Evolutionary conservation across 2,113 vertebrate species (phyloP).

Genomic region (Gavialis gangeticus): DNA sequence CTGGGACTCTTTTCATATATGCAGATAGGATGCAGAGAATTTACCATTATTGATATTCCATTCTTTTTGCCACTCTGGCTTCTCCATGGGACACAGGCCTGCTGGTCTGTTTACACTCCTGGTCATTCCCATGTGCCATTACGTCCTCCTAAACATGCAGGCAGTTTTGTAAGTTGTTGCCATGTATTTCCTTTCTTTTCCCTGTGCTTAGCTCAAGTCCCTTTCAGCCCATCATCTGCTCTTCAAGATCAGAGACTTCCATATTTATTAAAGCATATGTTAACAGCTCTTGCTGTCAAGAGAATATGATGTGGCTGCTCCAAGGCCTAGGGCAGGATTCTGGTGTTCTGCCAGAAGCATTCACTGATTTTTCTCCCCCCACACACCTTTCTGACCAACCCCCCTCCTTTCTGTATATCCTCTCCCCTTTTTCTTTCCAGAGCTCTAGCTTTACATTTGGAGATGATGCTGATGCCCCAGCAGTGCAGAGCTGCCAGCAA

Average conservation of each 20-base stretch:
- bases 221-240: background rate
- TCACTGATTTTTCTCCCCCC: conserved; percentile 37
- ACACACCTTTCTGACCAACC: background rate
- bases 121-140: background rate
- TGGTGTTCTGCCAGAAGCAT: background rate
- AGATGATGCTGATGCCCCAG: conserved; percentile 76
- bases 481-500: conserved; percentile 71
- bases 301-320: background rate
- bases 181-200: background rate
- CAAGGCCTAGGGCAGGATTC: background rate
- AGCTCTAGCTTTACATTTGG: conserved; percentile 79
- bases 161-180: background rate
- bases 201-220: background rate
- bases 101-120: background rate
- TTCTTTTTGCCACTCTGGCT: background rate
- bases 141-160: background rate
- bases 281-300: background rate
- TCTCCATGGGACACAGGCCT: background rate
- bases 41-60: background rate
- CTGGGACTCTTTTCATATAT: background rate
- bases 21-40: background rate
- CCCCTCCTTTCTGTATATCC: background rate
- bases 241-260: background rate
- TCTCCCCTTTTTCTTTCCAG: conserved; percentile 71
- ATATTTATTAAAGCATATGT: background rate